Evolutionary conservation across 1,140 invertebrate genomes (phyloP), one percentile per base, ranked within the genome.

Genomic region (Hyles euphorbiae): DNA sequence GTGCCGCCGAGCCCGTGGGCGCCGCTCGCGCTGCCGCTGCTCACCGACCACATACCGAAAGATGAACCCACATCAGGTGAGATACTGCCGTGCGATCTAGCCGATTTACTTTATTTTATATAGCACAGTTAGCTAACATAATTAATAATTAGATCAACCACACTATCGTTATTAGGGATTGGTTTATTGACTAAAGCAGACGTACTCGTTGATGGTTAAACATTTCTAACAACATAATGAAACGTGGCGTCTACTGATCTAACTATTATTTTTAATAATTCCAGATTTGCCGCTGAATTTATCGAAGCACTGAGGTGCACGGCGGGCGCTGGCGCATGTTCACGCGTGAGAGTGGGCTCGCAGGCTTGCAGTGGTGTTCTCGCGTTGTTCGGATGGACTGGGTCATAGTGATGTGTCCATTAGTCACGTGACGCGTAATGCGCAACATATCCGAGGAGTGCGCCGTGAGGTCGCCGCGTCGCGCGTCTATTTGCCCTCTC

Each of bases 241-340:
- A 22, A 22, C 22, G 22, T 22, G 22, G 22, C 22, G 22, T 22
- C 22, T 22, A 22, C 22, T 22, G 22, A 22, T 22, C 22, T 22
- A 22, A 22, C 22, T 22, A 22, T 22, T 22, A 22, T 40, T 40
- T 44, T 6, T 43, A 10, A 4, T 45, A n/a, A 47, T 56, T 56
- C 34, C 86, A 90, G 88, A 90, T 88, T 78, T 90, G 74, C 88
- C 88, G 48, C 72, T 90, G 67, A 90, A 90, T 60, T 67, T 90
- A 74, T 90, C 88, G 65, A 90, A 90, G 77, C 88, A 89, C 70
- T 90, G 78, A 84, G 65, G 61, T 56, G 47, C 33, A 53, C 48
- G 51, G 34, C 61, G 7, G 69, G 68, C 65, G 68, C 58, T 51
- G 70, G 67, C 67, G 66, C 63, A 59, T 65, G 63, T 64, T 64